Evolutionary conservation across 2,888 invertebrate species (phyloP).

Genomic region (Eledona agricola): DNA sequence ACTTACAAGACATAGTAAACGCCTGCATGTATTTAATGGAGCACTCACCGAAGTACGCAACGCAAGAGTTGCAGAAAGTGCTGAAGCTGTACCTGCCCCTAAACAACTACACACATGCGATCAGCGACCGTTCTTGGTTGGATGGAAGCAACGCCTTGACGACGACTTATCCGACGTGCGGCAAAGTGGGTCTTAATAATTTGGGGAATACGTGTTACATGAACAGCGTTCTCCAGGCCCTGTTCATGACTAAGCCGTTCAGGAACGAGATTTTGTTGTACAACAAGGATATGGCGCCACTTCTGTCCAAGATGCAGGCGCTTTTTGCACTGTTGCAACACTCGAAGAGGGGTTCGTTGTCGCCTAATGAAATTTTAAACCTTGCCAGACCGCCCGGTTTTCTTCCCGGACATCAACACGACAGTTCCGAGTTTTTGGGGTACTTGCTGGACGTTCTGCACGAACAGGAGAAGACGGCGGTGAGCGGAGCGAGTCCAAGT

Average conservation of each 20-base stretch:
- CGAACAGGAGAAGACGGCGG: conserved; percentile 70
- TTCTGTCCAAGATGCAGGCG: conserved; percentile 71
- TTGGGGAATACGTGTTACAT: conserved; percentile 90
- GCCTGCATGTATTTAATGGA: conserved; percentile 66
- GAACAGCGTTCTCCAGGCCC: conserved; percentile 86
- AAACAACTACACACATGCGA: conserved; percentile 51
- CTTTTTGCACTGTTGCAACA: conserved; percentile 78
- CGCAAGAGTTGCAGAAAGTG: conserved; percentile 52
- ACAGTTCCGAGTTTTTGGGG: conserved; percentile 87
- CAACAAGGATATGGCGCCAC: conserved; percentile 67
- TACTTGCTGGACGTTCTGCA: conserved; percentile 77
- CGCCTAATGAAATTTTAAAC: conserved; percentile 76
- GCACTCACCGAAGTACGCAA: conserved; percentile 62
- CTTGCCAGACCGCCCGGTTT: conserved; percentile 82
- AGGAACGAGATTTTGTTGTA: conserved; percentile 72
- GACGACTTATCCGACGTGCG: conserved; percentile 50
- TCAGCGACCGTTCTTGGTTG: conserved; percentile 60
- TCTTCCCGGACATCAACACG: conserved; percentile 81
- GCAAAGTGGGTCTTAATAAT: conserved; percentile 80
- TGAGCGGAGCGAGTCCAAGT: too few species aligned
- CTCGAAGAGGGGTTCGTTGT: conserved; percentile 72
- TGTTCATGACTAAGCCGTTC: conserved; percentile 83
- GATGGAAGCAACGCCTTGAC: conserved; percentile 48
- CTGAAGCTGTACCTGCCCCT: conserved; percentile 55
- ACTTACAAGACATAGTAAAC: conserved; percentile 71